These are phyloP conservation scores for Rhynchonema sp. DNA, from an alignment of 2,888 invertebrate genomes.

Conservation along the genomic window DNA sequence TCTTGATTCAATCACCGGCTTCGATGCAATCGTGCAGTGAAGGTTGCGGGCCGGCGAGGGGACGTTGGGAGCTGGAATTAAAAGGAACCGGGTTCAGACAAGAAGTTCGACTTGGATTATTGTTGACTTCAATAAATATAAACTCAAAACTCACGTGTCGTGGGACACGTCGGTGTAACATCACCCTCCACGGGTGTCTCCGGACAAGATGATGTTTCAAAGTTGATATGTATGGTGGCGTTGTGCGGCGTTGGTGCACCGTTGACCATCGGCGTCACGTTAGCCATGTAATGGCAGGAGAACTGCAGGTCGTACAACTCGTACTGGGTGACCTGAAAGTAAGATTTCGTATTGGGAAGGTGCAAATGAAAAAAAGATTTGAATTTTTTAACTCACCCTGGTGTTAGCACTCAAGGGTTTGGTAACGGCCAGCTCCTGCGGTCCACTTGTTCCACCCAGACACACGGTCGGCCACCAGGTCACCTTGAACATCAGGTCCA, in stretches of 20 bases:
- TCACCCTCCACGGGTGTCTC: not conserved
- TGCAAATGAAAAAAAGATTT: no score
- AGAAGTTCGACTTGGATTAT: not conserved
- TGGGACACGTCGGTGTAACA: conserved; percentile 2
- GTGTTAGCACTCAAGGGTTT: conserved; percentile 2
- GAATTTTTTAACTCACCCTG: no score
- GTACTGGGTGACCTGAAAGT: conserved; percentile 16
- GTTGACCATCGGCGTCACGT: conserved; percentile 8
- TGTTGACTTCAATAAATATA: not conserved
- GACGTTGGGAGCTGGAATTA: not conserved
- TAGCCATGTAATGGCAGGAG: conserved; percentile 21
- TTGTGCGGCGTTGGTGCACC: not conserved
- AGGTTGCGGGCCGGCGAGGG: not conserved
- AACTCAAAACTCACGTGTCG: not conserved
- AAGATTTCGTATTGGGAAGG: no score
- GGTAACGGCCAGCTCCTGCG: not conserved
- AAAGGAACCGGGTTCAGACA: no score
- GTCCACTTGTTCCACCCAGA: not conserved
- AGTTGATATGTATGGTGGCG: not conserved
- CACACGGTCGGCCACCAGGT: conserved; percentile 6
- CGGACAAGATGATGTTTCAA: conserved; percentile 1
- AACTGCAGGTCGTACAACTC: conserved; percentile 21
- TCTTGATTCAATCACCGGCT: no score
- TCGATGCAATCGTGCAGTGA: not conserved
- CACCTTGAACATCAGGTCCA: not conserved